Conservation (phyloP, 2,113 vertebrate genomes). For the Orthonyx spaldingii region DNA sequence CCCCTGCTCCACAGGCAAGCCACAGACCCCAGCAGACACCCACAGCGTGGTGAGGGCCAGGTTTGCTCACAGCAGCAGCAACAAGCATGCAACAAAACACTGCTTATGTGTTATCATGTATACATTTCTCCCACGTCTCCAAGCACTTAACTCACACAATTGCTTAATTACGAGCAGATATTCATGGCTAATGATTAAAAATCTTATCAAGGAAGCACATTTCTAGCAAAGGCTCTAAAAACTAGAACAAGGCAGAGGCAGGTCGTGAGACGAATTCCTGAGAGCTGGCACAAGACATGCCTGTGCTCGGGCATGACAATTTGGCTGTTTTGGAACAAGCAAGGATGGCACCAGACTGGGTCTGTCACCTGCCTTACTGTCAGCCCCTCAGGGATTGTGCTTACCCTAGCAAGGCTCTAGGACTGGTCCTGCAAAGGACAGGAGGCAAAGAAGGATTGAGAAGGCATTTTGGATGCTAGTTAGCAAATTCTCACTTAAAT, state of each 20-base stretch:
- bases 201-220: slow-evolving; percentile 5
- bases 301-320: not conserved
- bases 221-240: not conserved
- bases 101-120: not conserved
- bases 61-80: not conserved
- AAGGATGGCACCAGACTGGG: not conserved
- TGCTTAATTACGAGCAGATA: not conserved
- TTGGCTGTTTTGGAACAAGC: not conserved
- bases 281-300: not conserved
- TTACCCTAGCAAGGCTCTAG: not conserved
- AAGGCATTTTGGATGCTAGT: slow-evolving; percentile 49
- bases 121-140: not conserved
- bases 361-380: not conserved
- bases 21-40: not conserved
- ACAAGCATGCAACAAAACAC: not conserved
- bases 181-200: not conserved
- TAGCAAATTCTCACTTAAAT: slow-evolving; percentile 61
- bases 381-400: not conserved
- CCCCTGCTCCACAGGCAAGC: accelerated
- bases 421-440: not conserved
- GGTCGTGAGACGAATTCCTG: not conserved
- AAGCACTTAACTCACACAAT: slow-evolving; percentile 2
- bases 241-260: not conserved
- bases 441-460: not conserved
- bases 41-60: accelerated